Base-by-base conservation (phyloP, 1,140 invertebrate genomes). In the Bombus pyrosoma region DNA sequence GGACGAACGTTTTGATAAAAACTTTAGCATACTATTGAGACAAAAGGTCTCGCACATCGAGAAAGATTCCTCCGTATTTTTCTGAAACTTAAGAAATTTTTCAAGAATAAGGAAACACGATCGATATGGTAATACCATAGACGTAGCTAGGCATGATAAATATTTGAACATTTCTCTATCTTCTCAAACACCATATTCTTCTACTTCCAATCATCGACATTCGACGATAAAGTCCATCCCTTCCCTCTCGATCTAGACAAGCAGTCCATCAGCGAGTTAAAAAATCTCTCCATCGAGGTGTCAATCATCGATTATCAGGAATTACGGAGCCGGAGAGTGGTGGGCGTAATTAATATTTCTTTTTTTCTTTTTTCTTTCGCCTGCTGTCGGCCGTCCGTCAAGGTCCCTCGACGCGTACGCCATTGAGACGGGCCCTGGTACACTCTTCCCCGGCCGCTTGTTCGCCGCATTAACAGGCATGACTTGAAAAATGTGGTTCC, bases 401-500 rank as follows among this genome's bases (percentile, higher is more conserved):
- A 72, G 87, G 88, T 83, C 91, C 91, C 91, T 87, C 81, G 81
- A 81, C 87, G 90, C 83, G 86, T 83, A 87, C 92, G 91, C 92
- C 92, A 92, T 88, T 93, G 85, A 81, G 80, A 71, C 71, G 77
- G 41, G n/a, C 37, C 41, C 71, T 15, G 71, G n/a, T 41, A 73
- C 41, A n/a, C 28, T 22, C 18, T 25, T 37, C 73, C 68, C 76
- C 13, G 71, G 28, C 86, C 89, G 89, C 90, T 93, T 92, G 92
- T 93, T 93, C 93, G 83, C 90, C 91, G 92, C 93, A 94, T 94
- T 94, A 94, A 93, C 93, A 91, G 91, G 92, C 92, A 93, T 94
- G 93, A 94, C 92, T 94, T 92, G 93, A 94, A 94, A 94, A 94
- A 94, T 94, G 92, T 91, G 91, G 90, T 92, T 94, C 91, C 93